Evolutionary conservation across 1,140 invertebrate species (phyloP).

Genomic region (Coenobita brevimanus): DNA sequence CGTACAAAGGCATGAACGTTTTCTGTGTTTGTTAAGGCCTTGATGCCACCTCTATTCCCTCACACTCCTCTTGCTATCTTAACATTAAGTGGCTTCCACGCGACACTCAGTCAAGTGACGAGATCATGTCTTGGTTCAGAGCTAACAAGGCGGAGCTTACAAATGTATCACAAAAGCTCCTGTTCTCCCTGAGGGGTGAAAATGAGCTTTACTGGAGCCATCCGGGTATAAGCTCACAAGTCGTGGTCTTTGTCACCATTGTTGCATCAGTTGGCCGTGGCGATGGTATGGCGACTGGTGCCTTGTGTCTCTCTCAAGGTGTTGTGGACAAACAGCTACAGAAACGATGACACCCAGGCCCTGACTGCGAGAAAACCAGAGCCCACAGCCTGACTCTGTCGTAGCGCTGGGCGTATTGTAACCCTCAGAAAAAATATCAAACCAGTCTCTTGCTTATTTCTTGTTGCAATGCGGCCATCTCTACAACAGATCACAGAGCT

Average conservation of each 20-base stretch:
- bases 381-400: not conserved
- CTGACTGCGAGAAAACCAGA: not conserved
- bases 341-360: conserved; percentile 10
- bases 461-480: conserved; percentile 34
- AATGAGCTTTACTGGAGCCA: conserved; percentile 51
- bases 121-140: conserved; percentile 41
- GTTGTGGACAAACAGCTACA: conserved; percentile 25
- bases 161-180: conserved; percentile 42
- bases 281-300: conserved; percentile 30
- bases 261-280: conserved; percentile 25
- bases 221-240: not conserved
- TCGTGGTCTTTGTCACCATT: conserved; percentile 31
- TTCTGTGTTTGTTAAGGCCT: conserved; percentile 54
- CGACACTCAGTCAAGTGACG: conserved; percentile 35
- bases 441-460: not conserved
- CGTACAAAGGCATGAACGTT: conserved; percentile 66
- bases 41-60: conserved; percentile 50
- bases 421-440: not conserved
- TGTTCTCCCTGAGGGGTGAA: conserved; percentile 37
- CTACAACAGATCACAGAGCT: conserved; percentile 1
- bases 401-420: conserved; percentile 52
- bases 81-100: conserved; percentile 51
- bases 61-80: conserved; percentile 35
- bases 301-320: conserved; percentile 33
- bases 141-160: conserved; percentile 19